Evolutionary conservation across 2,113 vertebrate species (phyloP).

Genomic region (Alethe diademata): DNA sequence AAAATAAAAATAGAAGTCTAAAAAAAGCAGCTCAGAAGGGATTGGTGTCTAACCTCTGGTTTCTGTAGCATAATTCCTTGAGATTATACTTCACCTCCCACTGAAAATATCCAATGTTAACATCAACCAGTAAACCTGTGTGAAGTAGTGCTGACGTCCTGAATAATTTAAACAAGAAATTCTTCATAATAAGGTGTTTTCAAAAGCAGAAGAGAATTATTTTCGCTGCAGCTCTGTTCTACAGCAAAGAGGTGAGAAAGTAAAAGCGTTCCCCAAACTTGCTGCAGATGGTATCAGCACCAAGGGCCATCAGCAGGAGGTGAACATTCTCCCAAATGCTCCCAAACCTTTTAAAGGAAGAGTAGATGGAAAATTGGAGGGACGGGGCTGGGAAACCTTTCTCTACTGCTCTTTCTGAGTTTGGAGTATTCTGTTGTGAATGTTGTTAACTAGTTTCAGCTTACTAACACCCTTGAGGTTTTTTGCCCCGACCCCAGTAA

Average conservation of each 20-base stretch:
- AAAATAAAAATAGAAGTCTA: not conserved
- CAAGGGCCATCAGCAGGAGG: accelerated
- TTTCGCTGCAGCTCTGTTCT: not conserved
- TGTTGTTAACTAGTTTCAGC: not conserved
- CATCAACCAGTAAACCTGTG: not conserved
- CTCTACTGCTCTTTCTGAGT: not conserved
- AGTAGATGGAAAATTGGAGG: not conserved
- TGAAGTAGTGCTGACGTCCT: not conserved
- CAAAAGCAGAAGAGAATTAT: not conserved
- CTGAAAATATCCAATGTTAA: not conserved
- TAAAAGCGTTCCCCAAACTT: not conserved
- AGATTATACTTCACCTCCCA: not conserved
- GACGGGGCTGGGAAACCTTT: not conserved
- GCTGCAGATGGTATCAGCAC: not conserved
- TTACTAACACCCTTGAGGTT: not conserved
- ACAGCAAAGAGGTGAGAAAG: not conserved
- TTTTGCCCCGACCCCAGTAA: not conserved
- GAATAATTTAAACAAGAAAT: not conserved
- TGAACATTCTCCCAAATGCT: not conserved
- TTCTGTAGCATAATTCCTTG: not conserved
- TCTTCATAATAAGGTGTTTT: not conserved
- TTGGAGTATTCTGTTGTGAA: not conserved
- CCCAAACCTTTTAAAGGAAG: not conserved
- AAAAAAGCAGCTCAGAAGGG: not conserved
- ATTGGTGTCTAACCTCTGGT: not conserved